Base-by-base conservation (phyloP, 2,113 vertebrate genomes). In the Zosterops lateralis region DNA sequence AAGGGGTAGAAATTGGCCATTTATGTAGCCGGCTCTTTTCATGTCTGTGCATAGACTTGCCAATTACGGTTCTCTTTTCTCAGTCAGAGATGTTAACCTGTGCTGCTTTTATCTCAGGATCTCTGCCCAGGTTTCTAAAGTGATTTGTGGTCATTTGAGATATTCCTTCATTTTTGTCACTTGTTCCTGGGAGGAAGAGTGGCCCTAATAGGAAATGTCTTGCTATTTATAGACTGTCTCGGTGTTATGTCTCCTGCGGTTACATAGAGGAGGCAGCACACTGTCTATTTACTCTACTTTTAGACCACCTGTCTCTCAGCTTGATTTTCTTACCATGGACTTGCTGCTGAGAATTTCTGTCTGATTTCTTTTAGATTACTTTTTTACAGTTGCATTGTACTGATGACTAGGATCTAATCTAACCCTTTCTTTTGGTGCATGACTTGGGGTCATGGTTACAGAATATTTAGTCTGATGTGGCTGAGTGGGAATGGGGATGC, bases 61-160 rank as follows among this genome's bases (percentile, higher is more conserved):
- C 91, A 95, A 56, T 94, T 94, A 92, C 1, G 0, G 29, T 90
- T 93, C 82, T 87, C 47, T 92, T 44, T 91, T 93, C 90, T 92
- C 87, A 74, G 74, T 60, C 7, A 21, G 81, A 84, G 84, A 87
- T 66, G 56, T 89, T 93, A 95, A 92, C 84, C 67, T 83, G 58
- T 19, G 22, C 68, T 91, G 60, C 91, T 95, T 97, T 95, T 89
- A 85, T 92, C 87, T 92, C 0, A 1, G 47, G 53, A 92, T 79
- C 66, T 67, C 89, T 89, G 74, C 54, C 54, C 71, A 85, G 81
- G 60, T 87, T 95, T 95, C 81, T 96, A 12, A 92, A 89, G 81
- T n/a, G 81, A 89, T 85, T 96, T 95, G 72, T 71, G 89, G 87
- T 91, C 93, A 93, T 61, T 75, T 79, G 87, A 93, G 77, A 66